Base-by-base conservation (phyloP, 2,888 invertebrate species). In the Trypoxylon attenuatum region DNA sequence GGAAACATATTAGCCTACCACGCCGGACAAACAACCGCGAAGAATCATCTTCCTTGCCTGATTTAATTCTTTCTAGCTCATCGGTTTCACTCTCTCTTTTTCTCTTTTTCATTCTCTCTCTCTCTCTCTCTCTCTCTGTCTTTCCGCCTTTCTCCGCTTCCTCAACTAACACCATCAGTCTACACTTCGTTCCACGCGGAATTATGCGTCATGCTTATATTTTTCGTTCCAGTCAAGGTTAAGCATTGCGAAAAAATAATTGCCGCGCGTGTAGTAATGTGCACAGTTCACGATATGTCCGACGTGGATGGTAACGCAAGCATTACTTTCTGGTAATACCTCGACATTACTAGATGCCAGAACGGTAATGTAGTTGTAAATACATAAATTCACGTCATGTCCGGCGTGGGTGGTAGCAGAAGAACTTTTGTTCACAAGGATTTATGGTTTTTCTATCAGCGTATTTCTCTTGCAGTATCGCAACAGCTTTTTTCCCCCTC, bases 201-300 rank as follows among this genome's bases (percentile, higher is more conserved):
- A n/a, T n/a, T n/a, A n/a, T n/a, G n/a, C n/a, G n/a, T n/a, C n/a
- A n/a, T n/a, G n/a, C n/a, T n/a, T n/a, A n/a, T n/a, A 25, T 22
- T 46, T 10, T 8, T 22, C 33, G 27, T 10, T 45, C 46, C 43
- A 27, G 29, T 47, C 13, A n/a, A 55, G 16, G 41, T n/a, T 27
- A 5, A 18, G n/a, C n/a, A n/a, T n/a, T n/a, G n/a, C n/a, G n/a
- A 33, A 5, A 21, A 33, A 38, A 41, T 61, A 61, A 67, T 69
- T 68, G 8, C 92, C n/a, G n/a, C n/a, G n/a, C n/a, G n/a, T n/a
- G n/a, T n/a, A n/a, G n/a, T n/a, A n/a, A 95, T 47, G 8, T n/a
- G 4, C 29, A n/a, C 8, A 43, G 95, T 95, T 91, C 95, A 95
- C 92, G 95, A 95, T 91, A 90, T 94, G 91, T 94, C 95, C 87